Conservation (phyloP, 2,113 vertebrate species). For the Equus przewalskii region DNA sequence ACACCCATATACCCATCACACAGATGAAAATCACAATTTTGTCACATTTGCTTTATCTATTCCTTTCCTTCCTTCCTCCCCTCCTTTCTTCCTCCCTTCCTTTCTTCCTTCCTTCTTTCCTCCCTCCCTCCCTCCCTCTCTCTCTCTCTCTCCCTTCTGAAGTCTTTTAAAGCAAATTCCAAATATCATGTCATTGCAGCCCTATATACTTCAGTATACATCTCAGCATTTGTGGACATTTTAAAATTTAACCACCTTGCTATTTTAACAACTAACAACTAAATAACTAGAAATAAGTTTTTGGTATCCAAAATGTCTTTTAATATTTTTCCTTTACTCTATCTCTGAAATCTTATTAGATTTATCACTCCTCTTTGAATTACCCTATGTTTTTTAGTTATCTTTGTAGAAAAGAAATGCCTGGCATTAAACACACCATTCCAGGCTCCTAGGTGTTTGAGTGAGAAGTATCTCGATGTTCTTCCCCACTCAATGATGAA, state of each 20-base stretch:
- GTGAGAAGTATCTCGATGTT: not conserved
- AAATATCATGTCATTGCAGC: not conserved
- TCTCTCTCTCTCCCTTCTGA: not conserved
- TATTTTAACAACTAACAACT: not conserved
- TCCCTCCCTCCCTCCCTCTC: not conserved
- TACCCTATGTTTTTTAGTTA: not conserved
- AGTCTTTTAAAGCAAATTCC: constrained; percentile 11
- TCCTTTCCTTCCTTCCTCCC: not conserved
- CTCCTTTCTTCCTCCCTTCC: not conserved
- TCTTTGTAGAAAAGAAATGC: constrained; percentile 7
- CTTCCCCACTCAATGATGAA: not conserved
- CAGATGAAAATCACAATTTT: not conserved
- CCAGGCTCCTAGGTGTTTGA: not conserved
- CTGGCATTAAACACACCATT: not conserved
- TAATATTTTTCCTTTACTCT: constrained; percentile 14
- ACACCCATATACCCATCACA: not conserved
- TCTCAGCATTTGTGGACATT: not conserved
- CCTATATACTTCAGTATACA: not conserved
- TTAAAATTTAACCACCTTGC: not conserved
- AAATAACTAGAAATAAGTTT: not conserved
- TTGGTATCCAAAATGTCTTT: not conserved
- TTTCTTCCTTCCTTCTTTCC: fast-evolving
- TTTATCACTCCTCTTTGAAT: not conserved
- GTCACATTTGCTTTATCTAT: not conserved
- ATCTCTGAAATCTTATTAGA: not conserved